Conservation (phyloP, 2,888 invertebrate species). For the Hermaeophaga mercurialis region DNA sequence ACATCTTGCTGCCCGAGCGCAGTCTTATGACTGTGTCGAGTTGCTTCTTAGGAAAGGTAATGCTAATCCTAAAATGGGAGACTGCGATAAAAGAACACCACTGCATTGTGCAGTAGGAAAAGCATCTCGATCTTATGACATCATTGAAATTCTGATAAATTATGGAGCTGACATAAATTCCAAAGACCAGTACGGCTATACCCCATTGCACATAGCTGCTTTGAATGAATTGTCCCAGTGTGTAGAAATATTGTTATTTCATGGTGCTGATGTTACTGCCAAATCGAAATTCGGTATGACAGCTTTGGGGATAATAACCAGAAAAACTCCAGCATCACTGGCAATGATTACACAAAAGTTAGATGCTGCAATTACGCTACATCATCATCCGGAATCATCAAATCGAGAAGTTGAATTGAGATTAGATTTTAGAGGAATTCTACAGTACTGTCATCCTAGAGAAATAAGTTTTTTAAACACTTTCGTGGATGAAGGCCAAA, state of each 20-base stretch:
- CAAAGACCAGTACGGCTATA: slow-evolving; percentile 84
- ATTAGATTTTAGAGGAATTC: slow-evolving; percentile 79
- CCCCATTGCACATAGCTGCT: slow-evolving; percentile 84
- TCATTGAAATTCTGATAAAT: slow-evolving; percentile 76
- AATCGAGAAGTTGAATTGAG: slow-evolving; percentile 82
- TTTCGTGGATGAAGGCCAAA: slow-evolving; percentile 87
- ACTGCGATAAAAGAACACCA: slow-evolving; percentile 80
- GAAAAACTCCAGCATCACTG: slow-evolving; percentile 85
- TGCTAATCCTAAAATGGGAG: slow-evolving; percentile 79
- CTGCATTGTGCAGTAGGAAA: slow-evolving; percentile 86
- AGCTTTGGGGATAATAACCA: slow-evolving; percentile 81
- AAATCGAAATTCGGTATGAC: slow-evolving; percentile 86
- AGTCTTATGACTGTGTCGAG: slow-evolving; percentile 82
- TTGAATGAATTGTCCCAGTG: slow-evolving; percentile 84
- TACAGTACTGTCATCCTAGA: slow-evolving; percentile 82
- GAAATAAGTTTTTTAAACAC: slow-evolving; percentile 87
- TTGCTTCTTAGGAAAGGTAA: slow-evolving; percentile 74
- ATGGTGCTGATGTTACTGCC: slow-evolving; percentile 88
- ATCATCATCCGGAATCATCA: slow-evolving; percentile 76
- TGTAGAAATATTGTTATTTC: slow-evolving; percentile 81
- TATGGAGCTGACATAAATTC: slow-evolving; percentile 84
- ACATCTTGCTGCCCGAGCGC: slow-evolving; percentile 81
- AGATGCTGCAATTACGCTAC: slow-evolving; percentile 78
- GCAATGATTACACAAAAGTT: slow-evolving; percentile 82
- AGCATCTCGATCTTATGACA: slow-evolving; percentile 79